Percentiles rank a stretch among this genome's conserved stretches.
These are phyloP conservation scores for Pampusana beccarii DNA, from an alignment of 2,113 vertebrate species.

Conservation along the genomic window DNA sequence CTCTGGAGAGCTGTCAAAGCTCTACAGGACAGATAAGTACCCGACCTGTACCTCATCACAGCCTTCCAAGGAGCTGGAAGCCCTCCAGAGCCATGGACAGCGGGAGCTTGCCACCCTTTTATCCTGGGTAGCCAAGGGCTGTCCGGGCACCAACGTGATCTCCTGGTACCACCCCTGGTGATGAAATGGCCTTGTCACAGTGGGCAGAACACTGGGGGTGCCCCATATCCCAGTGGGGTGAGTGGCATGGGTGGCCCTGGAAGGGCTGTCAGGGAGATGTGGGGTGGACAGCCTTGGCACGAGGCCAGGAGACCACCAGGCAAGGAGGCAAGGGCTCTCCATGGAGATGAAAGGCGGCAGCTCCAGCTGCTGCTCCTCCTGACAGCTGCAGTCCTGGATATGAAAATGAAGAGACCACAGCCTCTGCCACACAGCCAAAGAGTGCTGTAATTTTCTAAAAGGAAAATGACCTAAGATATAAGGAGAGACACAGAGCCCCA, in stretches of 20 bases:
- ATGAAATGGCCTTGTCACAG: background rate
- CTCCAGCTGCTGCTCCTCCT: background rate
- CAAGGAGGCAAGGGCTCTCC: background rate
- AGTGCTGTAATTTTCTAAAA: background rate
- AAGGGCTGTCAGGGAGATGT: rapidly evolving
- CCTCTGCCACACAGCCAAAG: background rate
- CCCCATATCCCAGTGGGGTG: background rate
- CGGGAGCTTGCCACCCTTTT: background rate
- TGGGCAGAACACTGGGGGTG: background rate
- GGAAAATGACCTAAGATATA: background rate
- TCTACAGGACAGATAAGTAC: background rate
- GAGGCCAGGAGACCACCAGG: background rate
- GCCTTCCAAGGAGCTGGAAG: background rate
- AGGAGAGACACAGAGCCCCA: background rate
- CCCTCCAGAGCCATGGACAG: background rate
- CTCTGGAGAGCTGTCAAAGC: background rate
- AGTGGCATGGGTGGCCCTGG: background rate
- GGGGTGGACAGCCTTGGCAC: background rate
- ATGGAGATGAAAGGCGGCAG: background rate
- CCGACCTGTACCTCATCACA: background rate
- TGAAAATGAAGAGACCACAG: background rate
- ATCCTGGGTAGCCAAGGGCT: background rate
- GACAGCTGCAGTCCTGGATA: background rate
- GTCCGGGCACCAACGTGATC: background rate
- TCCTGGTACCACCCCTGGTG: background rate